Evolutionary conservation across 2,888 invertebrate genomes (phyloP).

Genomic region (Eupithecia centaureata): DNA sequence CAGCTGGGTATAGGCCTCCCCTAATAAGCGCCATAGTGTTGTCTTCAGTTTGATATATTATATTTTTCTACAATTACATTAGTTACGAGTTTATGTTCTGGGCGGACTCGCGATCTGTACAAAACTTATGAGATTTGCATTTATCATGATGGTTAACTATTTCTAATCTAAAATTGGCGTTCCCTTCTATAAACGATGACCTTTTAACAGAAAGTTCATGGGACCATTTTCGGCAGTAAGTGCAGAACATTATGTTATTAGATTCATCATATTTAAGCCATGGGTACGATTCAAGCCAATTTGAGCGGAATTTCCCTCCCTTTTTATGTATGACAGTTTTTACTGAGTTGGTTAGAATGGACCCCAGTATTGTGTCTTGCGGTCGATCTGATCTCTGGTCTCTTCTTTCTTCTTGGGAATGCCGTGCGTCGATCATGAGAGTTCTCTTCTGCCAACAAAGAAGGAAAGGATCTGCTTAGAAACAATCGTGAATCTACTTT

Average conservation of each 20-base stretch:
- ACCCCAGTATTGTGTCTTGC: conserved; percentile 52
- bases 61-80: neutral
- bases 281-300: conserved; percentile 88
- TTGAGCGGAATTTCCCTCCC: conserved; percentile 86
- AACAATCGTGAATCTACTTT: conserved; percentile 47
- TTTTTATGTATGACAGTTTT: conserved; percentile 72
- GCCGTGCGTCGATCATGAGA: conserved; percentile 44
- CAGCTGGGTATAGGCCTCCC: too few relatives aligned
- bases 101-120: conserved; percentile 77
- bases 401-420: conserved; percentile 50
- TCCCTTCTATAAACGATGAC: conserved; percentile 91
- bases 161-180: conserved; percentile 89
- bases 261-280: conserved; percentile 89
- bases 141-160: conserved; percentile 92
- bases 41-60: neutral
- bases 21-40: too few relatives aligned
- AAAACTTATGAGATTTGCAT: conserved; percentile 89
- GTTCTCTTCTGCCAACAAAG: conserved; percentile 86
- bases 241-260: conserved; percentile 89
- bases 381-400: conserved; percentile 53
- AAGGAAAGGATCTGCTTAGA: conserved; percentile 85
- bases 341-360: conserved; percentile 61
- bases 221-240: conserved; percentile 89
- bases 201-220: conserved; percentile 85
- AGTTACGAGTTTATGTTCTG: conserved; percentile 36